phyloP scores from a whole-genome alignment of 2,113 vertebrate species.

The Colaptes auratus region DNA sequence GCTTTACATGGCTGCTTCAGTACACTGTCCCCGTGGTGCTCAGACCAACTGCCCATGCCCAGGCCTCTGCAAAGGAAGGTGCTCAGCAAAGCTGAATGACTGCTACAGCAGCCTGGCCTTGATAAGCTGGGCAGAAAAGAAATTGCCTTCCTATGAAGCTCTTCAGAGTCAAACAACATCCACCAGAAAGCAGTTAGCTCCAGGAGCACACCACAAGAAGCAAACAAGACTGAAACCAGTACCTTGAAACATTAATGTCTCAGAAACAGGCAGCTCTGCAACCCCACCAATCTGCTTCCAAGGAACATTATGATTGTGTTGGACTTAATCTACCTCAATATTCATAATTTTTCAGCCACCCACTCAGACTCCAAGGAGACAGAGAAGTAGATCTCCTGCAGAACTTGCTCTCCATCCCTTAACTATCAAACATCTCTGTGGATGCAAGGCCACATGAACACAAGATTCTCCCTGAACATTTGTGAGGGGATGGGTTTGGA shows the following conservation, averaged over 20 bases:
- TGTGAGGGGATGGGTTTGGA: not conserved
- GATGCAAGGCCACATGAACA: not conserved
- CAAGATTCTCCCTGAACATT: not conserved
- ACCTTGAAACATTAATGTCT: not conserved
- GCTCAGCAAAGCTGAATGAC: not conserved
- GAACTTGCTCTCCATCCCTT: not conserved
- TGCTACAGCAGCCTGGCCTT: rapidly evolving
- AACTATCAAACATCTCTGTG: not conserved
- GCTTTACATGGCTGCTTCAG: rapidly evolving
- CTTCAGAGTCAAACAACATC: not conserved
- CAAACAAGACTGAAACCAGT: not conserved
- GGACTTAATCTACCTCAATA: not conserved
- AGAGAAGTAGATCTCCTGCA: not conserved
- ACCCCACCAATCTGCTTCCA: rapidly evolving
- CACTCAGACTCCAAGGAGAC: not conserved
- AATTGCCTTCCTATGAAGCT: not conserved
- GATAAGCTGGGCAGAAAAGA: not conserved
- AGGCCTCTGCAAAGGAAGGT: not conserved
- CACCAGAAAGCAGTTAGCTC: not conserved
- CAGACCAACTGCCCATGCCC: rapidly evolving
- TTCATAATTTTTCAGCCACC: not conserved
- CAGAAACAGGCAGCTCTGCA: not conserved
- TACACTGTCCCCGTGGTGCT: rapidly evolving
- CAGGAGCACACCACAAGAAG: not conserved
- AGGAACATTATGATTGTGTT: rapidly evolving